Evolutionary conservation across 2,888 invertebrate species (phyloP), one percentile per base, ranked within the genome.

Genomic region (Antheraea yamamai): DNA sequence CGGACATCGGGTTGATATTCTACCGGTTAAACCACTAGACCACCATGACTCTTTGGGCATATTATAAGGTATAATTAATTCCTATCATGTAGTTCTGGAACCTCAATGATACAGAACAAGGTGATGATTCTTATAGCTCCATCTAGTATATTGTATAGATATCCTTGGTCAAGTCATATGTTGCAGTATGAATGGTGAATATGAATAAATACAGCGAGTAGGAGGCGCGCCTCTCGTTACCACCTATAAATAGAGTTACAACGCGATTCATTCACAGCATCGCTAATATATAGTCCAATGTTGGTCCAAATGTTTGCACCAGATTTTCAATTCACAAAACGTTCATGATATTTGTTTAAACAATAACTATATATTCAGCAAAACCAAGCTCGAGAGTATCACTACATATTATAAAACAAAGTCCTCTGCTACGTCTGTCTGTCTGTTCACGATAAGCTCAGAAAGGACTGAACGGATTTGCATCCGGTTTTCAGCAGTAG

Each of bases 221-320:
- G 12, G 12, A 47, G 12, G 47, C 47, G 47, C 47, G 12, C 0
- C 47, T 47, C 47, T 55, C 64, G 30, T 68, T 18, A 35, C 26
- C 18, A 35, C 30, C 30, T 35, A 68, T 35, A 68, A 68, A 35
- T 68, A 68, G 18, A 12, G 23, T 61, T 61, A 68, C 68, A 30
- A 68, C 35, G 68, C 68, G 68, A 68, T 68, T 68, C 68, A 35
- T 68, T 68, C 68, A 35, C 18, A 35, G 8, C 35, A 68, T 68
- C 7, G 18, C 8, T 18, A 68, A 4, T 14, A 20, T 68, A 30
- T 30, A 23, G 68, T 30, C 68, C 30, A 68, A 68, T 30, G 18
- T 35, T 68, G 30, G 68, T 35, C 2, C 16, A 68, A 68, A 68
- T 10, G 20, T 68, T 68, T 35, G 18, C 12, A 23, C 23, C 61